Conservation (phyloP, 2,113 vertebrate genomes). For the Saccopteryx bilineata region DNA sequence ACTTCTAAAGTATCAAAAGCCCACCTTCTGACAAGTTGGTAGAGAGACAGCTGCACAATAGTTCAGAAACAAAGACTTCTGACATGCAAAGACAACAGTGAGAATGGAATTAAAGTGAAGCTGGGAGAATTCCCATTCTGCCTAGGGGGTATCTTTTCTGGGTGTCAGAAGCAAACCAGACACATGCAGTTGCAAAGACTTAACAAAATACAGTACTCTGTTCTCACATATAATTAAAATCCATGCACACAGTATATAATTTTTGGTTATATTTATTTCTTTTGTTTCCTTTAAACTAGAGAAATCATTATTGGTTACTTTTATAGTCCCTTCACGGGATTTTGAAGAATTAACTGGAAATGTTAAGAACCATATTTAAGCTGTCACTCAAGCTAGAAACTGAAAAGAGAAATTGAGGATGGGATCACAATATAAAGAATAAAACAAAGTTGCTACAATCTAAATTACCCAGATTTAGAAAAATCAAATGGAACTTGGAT, state of each 20-base stretch:
- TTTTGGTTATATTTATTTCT: slow-evolving; percentile 58
- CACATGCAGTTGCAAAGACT: neutral
- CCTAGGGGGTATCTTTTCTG: slow-evolving; percentile 48
- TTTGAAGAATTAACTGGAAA: slow-evolving; percentile 45
- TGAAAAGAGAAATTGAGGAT: neutral
- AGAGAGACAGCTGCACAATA: neutral
- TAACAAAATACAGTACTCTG: slow-evolving; percentile 18
- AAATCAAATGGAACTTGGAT: neutral
- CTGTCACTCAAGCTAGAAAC: slow-evolving; percentile 27
- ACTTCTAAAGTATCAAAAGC: neutral
- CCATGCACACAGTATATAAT: neutral
- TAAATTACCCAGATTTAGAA: slow-evolving; percentile 41
- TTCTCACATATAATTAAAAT: slow-evolving; percentile 53
- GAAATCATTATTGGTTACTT: slow-evolving; percentile 16
- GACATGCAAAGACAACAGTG: neutral
- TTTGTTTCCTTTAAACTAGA: slow-evolving; percentile 62
- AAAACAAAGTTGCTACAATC: slow-evolving; percentile 30
- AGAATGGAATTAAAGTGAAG: neutral
- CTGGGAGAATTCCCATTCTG: neutral
- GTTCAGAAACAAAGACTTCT: neutral
- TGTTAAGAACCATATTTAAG: neutral
- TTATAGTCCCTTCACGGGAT: slow-evolving; percentile 43
- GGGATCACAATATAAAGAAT: neutral
- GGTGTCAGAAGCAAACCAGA: slow-evolving; percentile 15
- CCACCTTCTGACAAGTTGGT: slow-evolving; percentile 3